phyloP scores from a whole-genome alignment of 1,140 invertebrate genomes.

The Anagrus nilaparvatae region DNA sequence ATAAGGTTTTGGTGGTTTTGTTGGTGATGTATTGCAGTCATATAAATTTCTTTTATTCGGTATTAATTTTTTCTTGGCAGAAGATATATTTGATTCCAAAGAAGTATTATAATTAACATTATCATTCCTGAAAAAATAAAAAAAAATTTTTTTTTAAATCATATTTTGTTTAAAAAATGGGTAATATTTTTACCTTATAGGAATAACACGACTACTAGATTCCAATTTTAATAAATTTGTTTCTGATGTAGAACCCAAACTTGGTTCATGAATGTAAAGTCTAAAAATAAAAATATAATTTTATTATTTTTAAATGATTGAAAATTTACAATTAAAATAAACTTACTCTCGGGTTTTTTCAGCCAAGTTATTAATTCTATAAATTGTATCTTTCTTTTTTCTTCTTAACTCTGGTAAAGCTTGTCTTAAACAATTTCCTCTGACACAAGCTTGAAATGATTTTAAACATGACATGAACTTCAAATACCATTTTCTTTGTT shows the following conservation, averaged over 20 bases:
- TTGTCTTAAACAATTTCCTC: constrained; percentile 51
- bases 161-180: background rate
- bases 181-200: constrained; percentile 14
- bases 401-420: constrained; percentile 39
- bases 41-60: constrained; percentile 40
- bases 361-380: constrained; percentile 19
- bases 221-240: constrained; percentile 19
- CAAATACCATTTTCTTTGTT: constrained; percentile 54
- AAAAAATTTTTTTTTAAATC: constrained; percentile 11
- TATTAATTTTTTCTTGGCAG: constrained; percentile 46
- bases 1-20: constrained; percentile 12
- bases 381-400: constrained; percentile 23
- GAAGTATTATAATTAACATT: constrained; percentile 40
- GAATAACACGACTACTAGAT: constrained; percentile 17
- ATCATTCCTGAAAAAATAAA: constrained; percentile 33
- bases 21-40: constrained; percentile 24
- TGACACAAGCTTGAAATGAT: constrained; percentile 60
- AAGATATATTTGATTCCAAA: constrained; percentile 37
- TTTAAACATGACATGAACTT: constrained; percentile 50
- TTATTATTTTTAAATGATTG: background rate
- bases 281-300: constrained; percentile 26
- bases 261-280: constrained; percentile 40
- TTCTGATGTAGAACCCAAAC: constrained; percentile 16
- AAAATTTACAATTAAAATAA: background rate
- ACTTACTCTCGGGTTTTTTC: constrained; percentile 44